phyloP scores from a whole-genome alignment of 2,113 vertebrate species.

The Heptranchias perlo region DNA sequence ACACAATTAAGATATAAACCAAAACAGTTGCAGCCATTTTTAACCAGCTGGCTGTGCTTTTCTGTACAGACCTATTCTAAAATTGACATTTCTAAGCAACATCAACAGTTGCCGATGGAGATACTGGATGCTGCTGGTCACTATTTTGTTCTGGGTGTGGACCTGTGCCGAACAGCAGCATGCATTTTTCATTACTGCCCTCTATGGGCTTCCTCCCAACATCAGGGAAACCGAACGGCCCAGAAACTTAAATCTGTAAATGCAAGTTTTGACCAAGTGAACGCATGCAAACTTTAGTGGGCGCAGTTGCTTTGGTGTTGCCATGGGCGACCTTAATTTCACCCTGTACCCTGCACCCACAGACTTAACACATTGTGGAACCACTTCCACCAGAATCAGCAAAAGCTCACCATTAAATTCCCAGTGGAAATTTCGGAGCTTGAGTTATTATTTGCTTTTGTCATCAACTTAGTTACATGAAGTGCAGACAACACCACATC shows the following conservation, averaged over 20 bases:
- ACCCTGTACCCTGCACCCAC: background rate
- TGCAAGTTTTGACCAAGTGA: background rate
- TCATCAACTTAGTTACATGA: background rate
- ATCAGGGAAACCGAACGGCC: background rate
- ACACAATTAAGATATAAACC: background rate
- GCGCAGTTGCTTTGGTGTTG: background rate
- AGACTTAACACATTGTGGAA: background rate
- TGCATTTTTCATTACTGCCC: background rate
- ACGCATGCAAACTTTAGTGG: background rate
- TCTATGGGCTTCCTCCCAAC: background rate
- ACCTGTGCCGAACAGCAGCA: background rate
- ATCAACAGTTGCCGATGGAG: background rate
- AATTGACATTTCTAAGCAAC: background rate
- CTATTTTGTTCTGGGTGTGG: background rate
- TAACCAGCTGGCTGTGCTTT: too few relatives aligned
- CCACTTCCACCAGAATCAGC: background rate
- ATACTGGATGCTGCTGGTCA: background rate
- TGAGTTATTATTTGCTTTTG: background rate
- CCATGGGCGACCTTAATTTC: background rate
- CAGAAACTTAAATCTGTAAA: background rate
- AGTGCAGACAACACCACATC: background rate
- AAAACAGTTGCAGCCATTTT: background rate
- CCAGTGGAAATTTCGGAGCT: background rate
- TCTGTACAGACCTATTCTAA: background rate
- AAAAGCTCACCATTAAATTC: background rate